These are phyloP conservation scores for Idaea biselata DNA, from an alignment of 2,888 invertebrate genomes.

Conservation along the genomic window DNA sequence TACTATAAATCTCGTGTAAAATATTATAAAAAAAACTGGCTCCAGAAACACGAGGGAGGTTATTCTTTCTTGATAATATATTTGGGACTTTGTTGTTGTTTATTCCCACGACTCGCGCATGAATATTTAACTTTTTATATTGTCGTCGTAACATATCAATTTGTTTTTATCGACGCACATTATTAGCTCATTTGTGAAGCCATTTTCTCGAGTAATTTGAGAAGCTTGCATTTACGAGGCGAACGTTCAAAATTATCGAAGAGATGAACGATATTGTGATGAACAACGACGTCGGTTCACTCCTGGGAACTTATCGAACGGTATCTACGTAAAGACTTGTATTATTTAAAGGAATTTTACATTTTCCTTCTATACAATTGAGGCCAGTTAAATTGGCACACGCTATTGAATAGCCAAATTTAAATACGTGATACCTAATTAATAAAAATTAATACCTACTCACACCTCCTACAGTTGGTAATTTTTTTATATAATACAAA, in stretches of 20 bases:
- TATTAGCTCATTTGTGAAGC: neutral
- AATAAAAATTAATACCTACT: too few relatives aligned
- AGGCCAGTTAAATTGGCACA: too few relatives aligned
- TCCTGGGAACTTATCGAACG: too few relatives aligned
- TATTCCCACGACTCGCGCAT: neutral
- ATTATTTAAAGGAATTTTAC: too few relatives aligned
- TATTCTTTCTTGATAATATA: neutral
- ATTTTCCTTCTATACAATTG: too few relatives aligned
- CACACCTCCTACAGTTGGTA: too few relatives aligned
- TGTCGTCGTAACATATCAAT: neutral
- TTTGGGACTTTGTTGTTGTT: neutral
- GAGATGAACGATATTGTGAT: neutral
- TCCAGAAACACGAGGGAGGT: neutral
- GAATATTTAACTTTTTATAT: constrained; percentile 1
- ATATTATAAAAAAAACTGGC: neutral
- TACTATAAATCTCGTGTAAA: neutral
- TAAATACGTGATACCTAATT: too few relatives aligned
- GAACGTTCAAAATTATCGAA: neutral
- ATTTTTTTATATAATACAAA: too few relatives aligned
- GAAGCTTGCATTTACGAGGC: neutral
- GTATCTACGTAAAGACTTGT: too few relatives aligned
- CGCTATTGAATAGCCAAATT: too few relatives aligned
- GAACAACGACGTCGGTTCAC: too few relatives aligned
- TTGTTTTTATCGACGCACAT: neutral
- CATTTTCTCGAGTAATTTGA: neutral